These are phyloP conservation scores for Sardina pilchardus DNA, from an alignment of 2,113 vertebrate species.

Conservation along the genomic window DNA sequence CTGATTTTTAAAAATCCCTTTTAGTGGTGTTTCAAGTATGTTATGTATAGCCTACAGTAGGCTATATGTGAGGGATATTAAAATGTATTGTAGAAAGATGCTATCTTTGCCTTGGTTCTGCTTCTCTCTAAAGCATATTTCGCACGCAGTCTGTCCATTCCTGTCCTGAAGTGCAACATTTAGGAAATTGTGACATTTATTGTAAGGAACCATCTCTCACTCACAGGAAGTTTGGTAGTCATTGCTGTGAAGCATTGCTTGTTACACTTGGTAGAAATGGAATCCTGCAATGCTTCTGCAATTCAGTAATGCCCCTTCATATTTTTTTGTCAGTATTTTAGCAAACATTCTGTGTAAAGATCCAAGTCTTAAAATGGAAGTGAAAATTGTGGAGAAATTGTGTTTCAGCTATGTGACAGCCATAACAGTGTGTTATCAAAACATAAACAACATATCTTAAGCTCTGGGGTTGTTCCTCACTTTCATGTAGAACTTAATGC, in stretches of 20 bases:
- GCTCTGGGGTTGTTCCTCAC: not conserved
- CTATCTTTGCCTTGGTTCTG: not conserved
- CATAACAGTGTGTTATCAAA: too few relatives aligned
- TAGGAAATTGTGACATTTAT: constrained; percentile 63
- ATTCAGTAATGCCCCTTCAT: not conserved
- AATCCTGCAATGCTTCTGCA: not conserved
- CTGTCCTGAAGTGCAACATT: constrained; percentile 29
- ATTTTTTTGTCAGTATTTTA: not conserved
- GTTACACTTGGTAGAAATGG: not conserved
- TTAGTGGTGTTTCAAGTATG: not conserved
- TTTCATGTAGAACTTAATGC: not conserved
- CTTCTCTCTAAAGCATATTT: not conserved
- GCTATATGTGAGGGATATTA: not conserved
- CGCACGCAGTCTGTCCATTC: constrained; percentile 21
- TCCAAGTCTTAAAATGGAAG: not conserved
- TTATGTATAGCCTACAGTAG: not conserved
- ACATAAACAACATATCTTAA: not conserved
- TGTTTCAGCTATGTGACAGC: not conserved
- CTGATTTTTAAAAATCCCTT: not conserved
- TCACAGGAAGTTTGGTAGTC: constrained; percentile 58
- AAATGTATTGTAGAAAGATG: not conserved
- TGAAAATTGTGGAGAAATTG: not conserved
- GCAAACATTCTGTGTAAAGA: not conserved
- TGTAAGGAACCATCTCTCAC: constrained; percentile 44
- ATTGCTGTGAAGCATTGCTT: not conserved